Percentiles rank a stretch among this genome's conserved stretches.
Conservation (phyloP, 2,113 vertebrate species). For the Hypomesus transpacificus region DNA sequence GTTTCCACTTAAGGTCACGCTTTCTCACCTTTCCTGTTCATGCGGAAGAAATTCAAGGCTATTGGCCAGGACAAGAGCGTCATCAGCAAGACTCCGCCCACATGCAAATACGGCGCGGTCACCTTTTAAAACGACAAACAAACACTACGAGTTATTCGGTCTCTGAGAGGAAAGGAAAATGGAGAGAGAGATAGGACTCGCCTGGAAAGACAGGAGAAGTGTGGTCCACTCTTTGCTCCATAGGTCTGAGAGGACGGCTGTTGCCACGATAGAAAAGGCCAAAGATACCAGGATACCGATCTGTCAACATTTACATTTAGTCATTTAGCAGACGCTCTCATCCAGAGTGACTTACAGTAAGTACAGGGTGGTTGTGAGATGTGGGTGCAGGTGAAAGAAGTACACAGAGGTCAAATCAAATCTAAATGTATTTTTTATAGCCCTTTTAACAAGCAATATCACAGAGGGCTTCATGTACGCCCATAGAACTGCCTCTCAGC, state of each 20-base stretch:
- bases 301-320: no score
- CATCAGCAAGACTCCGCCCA: slow-evolving; percentile 75
- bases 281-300: slow-evolving; percentile 73
- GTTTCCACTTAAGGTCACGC: background rate
- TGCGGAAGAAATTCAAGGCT: slow-evolving; percentile 76
- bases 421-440: no score
- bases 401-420: no score
- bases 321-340: no score
- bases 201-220: slow-evolving; percentile 81
- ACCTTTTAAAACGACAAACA: slow-evolving; percentile 53
- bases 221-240: slow-evolving; percentile 78
- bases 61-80: slow-evolving; percentile 80
- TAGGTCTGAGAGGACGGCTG: slow-evolving; percentile 64
- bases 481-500: no score
- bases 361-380: no score
- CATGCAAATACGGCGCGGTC: slow-evolving; percentile 81
- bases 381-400: no score
- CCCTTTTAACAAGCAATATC: no score
- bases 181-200: slow-evolving; percentile 39
- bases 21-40: slow-evolving; percentile 70
- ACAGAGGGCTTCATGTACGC: no score
- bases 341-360: no score
- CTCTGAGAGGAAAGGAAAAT: background rate
- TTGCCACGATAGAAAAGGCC: slow-evolving; percentile 61
- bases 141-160: background rate